phyloP scores from a whole-genome alignment of 2,113 vertebrate genomes.

The Orthonyx spaldingii region DNA sequence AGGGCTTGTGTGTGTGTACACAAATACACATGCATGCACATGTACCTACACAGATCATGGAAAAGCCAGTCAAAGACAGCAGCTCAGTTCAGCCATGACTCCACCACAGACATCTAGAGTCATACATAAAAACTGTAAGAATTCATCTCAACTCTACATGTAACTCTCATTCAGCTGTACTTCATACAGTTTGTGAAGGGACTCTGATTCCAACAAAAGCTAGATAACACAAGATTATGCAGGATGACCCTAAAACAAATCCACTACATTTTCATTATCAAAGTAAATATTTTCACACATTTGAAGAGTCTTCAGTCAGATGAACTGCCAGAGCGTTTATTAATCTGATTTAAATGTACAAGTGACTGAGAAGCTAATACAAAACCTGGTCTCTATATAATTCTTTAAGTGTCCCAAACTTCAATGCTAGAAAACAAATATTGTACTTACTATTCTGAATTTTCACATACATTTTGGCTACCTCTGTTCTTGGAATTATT shows the following conservation, averaged over 20 bases:
- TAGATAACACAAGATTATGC: background rate
- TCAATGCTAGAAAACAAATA: background rate
- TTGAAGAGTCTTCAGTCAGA: background rate
- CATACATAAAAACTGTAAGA: fast-evolving
- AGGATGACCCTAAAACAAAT: background rate
- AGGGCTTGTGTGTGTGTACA: background rate
- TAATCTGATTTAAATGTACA: background rate
- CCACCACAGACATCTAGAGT: background rate
- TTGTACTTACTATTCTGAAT: background rate
- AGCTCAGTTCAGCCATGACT: background rate
- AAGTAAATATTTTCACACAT: background rate
- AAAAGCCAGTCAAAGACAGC: background rate
- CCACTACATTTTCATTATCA: background rate
- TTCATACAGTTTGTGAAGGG: background rate
- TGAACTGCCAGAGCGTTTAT: background rate
- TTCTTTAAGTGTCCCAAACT: background rate
- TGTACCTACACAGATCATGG: background rate
- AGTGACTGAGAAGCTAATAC: background rate
- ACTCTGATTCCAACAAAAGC: background rate
- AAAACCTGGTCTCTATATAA: background rate
- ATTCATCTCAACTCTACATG: background rate
- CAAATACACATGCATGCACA: background rate
- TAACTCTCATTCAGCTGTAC: background rate
- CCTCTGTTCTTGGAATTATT: background rate
- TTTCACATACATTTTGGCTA: background rate